A percentile compares a stretch with the other conserved stretches of the same genome.
These are phyloP conservation scores for Nerophis ophidion DNA, from an alignment of 2,113 vertebrate species.

Conservation along the genomic window DNA sequence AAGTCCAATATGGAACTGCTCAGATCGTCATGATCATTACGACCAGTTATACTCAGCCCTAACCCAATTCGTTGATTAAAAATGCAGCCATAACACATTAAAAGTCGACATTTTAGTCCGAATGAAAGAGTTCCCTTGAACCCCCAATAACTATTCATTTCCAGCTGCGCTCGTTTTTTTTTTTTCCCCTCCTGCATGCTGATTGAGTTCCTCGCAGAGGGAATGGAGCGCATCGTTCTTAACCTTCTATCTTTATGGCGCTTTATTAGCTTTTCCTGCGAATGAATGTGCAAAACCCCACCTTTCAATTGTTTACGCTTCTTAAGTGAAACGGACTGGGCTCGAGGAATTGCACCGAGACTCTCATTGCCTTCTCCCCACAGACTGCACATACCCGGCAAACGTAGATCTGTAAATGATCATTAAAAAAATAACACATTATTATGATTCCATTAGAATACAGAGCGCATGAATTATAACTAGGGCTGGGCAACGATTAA, in stretches of 20 bases:
- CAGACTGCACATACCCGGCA: background rate
- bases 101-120: background rate
- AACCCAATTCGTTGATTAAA: no score
- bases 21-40: background rate
- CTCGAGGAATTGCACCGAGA: conserved; percentile 5
- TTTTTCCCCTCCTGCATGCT: conserved; percentile 25
- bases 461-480: background rate
- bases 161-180: conserved; percentile 66
- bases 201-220: conserved; percentile 38
- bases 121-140: background rate
- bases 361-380: background rate
- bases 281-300: conserved; percentile 52
- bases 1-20: background rate
- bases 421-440: no score
- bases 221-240: conserved; percentile 39
- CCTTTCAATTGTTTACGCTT: conserved; percentile 50
- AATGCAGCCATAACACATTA: no score
- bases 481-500: background rate
- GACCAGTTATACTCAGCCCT: background rate
- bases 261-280: conserved; percentile 71
- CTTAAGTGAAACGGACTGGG: conserved; percentile 37
- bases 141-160: conserved; percentile 7
- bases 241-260: conserved; percentile 70
- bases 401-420: background rate
- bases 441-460: background rate